Conservation (phyloP, 2,113 vertebrate species). For the Cephalopterus ornatus region DNA sequence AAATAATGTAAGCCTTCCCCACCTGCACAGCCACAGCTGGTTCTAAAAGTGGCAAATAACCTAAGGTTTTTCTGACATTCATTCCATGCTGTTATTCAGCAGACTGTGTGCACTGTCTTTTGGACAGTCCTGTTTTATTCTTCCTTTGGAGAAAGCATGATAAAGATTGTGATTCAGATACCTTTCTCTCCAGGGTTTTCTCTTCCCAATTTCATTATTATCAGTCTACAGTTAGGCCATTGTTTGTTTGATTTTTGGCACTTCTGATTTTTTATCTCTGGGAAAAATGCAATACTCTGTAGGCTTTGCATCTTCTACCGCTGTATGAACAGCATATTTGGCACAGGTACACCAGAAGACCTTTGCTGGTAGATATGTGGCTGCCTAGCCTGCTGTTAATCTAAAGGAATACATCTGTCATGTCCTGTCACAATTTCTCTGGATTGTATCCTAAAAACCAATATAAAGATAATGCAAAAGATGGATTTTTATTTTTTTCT, state of each 20-base stretch:
- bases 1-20: not conserved
- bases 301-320: not conserved
- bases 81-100: not conserved
- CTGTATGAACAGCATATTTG: not conserved
- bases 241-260: not conserved
- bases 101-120: not conserved
- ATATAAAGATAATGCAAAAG: not conserved
- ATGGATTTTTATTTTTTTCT: not conserved
- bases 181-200: not conserved
- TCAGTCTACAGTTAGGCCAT: not conserved
- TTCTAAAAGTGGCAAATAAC: not conserved
- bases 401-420: not conserved
- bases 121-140: not conserved
- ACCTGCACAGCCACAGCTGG: not conserved
- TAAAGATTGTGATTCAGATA: not conserved
- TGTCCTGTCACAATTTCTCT: not conserved
- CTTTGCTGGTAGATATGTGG: not conserved
- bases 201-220: not conserved
- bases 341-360: not conserved
- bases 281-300: not conserved
- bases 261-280: not conserved
- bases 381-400: not conserved
- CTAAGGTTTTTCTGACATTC: not conserved
- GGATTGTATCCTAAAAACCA: not conserved
- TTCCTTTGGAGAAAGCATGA: not conserved